A percentile compares a stretch with the other conserved stretches of the same genome.
Evolutionary conservation across 1,140 invertebrate genomes (phyloP).

Genomic region (Drosophila persimilis): DNA sequence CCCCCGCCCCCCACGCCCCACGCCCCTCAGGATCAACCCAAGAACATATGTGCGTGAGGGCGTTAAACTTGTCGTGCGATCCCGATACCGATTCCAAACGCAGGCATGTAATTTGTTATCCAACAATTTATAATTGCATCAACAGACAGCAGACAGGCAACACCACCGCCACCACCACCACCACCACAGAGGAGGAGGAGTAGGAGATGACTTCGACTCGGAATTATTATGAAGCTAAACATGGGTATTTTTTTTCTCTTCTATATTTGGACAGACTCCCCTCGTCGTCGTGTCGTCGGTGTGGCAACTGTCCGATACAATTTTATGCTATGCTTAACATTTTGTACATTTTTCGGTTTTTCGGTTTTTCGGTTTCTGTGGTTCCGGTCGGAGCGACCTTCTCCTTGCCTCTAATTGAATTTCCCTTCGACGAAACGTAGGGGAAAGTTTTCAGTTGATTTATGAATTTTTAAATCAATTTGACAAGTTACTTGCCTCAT

Average conservation of each 20-base stretch:
- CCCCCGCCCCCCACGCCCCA: neutral
- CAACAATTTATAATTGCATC: conserved; percentile 81
- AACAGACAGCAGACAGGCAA: conserved; percentile 28
- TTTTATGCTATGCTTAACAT: conserved; percentile 80
- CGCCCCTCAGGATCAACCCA: conserved; percentile 12
- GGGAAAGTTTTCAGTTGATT: conserved; percentile 58
- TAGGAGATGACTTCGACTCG: conserved; percentile 51
- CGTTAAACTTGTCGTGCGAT: conserved; percentile 45
- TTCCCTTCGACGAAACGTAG: conserved; percentile 20
- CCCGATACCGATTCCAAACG: conserved; percentile 33
- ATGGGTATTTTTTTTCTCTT: conserved; percentile 23
- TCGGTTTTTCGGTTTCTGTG: conserved; percentile 46
- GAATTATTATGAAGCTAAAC: conserved; percentile 70
- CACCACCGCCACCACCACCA: neutral
- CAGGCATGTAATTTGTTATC: conserved; percentile 79
- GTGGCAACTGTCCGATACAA: conserved; percentile 69
- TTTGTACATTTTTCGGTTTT: conserved; percentile 68
- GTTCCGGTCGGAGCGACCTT: conserved; percentile 3
- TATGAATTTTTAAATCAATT: conserved; percentile 80
- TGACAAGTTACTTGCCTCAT: conserved; percentile 56
- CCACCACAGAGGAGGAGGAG: neutral
- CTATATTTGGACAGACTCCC: conserved; percentile 47
- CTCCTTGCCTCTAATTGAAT: conserved; percentile 62
- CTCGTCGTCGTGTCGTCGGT: neutral
- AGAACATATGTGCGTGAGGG: conserved; percentile 67